phyloP scores from a whole-genome alignment of 1,140 invertebrate species.

The Dendroctonus valens region DNA sequence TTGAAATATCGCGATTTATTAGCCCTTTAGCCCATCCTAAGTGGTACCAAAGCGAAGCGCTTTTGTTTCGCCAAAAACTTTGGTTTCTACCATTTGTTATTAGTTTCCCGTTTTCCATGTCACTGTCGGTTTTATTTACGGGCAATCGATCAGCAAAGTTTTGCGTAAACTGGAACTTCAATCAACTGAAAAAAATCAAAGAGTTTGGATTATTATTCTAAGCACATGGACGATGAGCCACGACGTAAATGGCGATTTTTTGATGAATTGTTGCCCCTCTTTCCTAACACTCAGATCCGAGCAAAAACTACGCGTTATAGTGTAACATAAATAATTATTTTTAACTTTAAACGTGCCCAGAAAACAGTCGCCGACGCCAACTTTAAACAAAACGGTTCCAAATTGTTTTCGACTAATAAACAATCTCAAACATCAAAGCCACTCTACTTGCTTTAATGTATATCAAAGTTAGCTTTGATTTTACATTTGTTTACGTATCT shows the following conservation, averaged over 20 bases:
- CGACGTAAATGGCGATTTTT: conserved; percentile 17
- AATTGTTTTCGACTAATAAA: conserved; percentile 31
- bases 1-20: too few species aligned
- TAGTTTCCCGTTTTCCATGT: too few species aligned
- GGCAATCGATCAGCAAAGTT: too few species aligned
- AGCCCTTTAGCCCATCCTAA: too few species aligned
- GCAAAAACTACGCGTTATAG: conserved; percentile 17
- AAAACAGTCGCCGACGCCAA: conserved; percentile 20
- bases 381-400: conserved; percentile 24
- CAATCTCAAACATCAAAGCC: conserved; percentile 32
- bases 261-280: conserved; percentile 17
- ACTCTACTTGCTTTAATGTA: conserved; percentile 24
- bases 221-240: background rate
- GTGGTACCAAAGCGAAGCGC: too few species aligned
- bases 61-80: too few species aligned
- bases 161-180: too few species aligned
- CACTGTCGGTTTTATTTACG: too few species aligned
- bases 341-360: conserved; percentile 22
- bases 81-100: too few species aligned
- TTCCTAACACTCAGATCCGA: conserved; percentile 9
- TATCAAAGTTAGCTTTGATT: conserved; percentile 32
- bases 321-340: conserved; percentile 27
- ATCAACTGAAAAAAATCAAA: too few species aligned
- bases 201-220: too few species aligned
- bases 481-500: conserved; percentile 30